Base-by-base conservation (phyloP, 1,140 invertebrate genomes). In the Drosophila neocordata region DNA sequence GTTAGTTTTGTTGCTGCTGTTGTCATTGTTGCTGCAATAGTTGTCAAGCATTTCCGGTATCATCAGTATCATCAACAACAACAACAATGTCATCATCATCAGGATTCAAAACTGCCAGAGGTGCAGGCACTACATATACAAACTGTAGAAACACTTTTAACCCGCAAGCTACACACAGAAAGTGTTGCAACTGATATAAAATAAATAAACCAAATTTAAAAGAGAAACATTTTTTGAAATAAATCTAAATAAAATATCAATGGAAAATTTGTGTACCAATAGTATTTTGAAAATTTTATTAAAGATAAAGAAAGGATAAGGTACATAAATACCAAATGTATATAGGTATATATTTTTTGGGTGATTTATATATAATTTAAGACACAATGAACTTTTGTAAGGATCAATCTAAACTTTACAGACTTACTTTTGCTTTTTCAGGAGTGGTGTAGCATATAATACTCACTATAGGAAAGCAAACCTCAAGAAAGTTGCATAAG, bases 11-110 rank as follows among this genome's bases (percentile, higher is more conserved):
- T 61, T 64, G 51, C 57, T 52, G 15, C 15, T 48, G 38, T 61
- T 61, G 20, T 61, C 48, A 56, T 56, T 71, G 51, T 71, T 52
- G 73, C 72, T 73, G 41, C 62, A 20, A 37, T 53, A 31, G 68
- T 52, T 31, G 41, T 65, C 59, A 62, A 44, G 48, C 66, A 64
- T 64, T 51, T 64, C 67, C 53, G 59, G 34, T 41, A 63, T 58
- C 70, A 73, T 60, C 56, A 41, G 34, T 13, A 31, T 31, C 27
- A 31, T 31, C 27, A 31, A 6, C 27, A n/a, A n/a, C n/a, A n/a
- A n/a, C n/a, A n/a, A n/a, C n/a, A n/a, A n/a, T n/a, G 22, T 24
- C 22, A 31, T 31, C 4, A 7, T 31, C 27, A 31, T 31, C 27
- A 6, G 4, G 27, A 31, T 6, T 31, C 15, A 34, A 53, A 35